Conservation (phyloP, 1,140 invertebrate genomes). For the Camponotus vicinus region DNA sequence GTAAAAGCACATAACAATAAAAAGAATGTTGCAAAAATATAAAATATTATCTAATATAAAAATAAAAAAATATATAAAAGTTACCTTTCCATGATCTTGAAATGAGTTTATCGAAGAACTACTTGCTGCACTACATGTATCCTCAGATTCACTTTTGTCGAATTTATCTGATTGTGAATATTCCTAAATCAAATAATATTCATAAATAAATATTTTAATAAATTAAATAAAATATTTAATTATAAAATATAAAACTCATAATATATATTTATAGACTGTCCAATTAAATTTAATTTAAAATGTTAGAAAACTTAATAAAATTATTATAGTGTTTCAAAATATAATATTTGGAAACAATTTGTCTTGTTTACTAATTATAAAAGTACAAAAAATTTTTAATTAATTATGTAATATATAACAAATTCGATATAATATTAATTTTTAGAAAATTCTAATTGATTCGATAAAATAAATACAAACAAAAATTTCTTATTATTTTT, state of each 20-base stretch:
- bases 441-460: neutral
- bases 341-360: neutral
- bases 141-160: neutral
- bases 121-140: neutral
- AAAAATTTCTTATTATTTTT: neutral
- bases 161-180: neutral
- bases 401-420: neutral
- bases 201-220: neutral
- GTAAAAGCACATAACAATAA: neutral
- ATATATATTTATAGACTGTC: too few species aligned
- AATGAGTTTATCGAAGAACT: neutral
- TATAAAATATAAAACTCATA: neutral
- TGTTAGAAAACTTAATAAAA: too few species aligned
- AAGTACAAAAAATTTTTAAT: neutral
- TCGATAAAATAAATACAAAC: neutral
- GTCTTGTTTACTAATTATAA: neutral
- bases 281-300: neutral
- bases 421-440: neutral
- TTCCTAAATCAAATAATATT: slow-evolving; percentile 9
- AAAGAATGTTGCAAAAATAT: neutral
- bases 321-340: neutral
- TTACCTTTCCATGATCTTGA: neutral
- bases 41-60: too few species aligned
- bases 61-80: too few species aligned
- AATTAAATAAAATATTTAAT: neutral